Evolutionary conservation across 2,113 vertebrate genomes (phyloP).

Genomic region (Mus spicilegus): DNA sequence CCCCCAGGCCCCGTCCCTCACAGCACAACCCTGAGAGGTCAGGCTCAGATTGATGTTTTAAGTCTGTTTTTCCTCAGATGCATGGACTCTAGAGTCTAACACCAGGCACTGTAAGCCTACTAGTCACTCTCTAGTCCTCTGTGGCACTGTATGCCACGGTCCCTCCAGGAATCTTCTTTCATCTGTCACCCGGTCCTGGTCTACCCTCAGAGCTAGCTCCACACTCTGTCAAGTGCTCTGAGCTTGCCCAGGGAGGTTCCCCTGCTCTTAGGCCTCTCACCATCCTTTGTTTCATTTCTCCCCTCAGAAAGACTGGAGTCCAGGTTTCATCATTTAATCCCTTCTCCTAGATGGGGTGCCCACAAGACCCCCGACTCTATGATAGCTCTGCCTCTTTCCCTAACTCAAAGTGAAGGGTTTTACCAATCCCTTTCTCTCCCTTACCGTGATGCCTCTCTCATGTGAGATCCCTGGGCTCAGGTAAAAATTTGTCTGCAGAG

Average conservation of each 20-base stretch:
- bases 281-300: not conserved
- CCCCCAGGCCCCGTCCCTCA: not conserved
- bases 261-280: not conserved
- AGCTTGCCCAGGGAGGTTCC: rapidly evolving
- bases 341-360: not conserved
- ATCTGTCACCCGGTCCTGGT: not conserved
- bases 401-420: not conserved
- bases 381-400: not conserved
- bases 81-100: not conserved
- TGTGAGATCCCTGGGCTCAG: not conserved
- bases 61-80: not conserved
- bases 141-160: rapidly evolving
- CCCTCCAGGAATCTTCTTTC: rapidly evolving
- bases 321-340: not conserved
- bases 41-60: rapidly evolving
- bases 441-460: not conserved
- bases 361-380: not conserved
- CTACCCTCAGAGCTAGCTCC: too few relatives aligned
- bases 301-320: not conserved
- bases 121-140: not conserved
- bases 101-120: rapidly evolving
- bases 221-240: rapidly evolving
- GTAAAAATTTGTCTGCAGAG: not conserved
- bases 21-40: not conserved
- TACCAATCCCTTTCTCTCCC: not conserved